Evolutionary conservation across 1,140 invertebrate genomes (phyloP), one percentile per base, ranked within the genome.

Genomic region (Anthonomus grandis): DNA sequence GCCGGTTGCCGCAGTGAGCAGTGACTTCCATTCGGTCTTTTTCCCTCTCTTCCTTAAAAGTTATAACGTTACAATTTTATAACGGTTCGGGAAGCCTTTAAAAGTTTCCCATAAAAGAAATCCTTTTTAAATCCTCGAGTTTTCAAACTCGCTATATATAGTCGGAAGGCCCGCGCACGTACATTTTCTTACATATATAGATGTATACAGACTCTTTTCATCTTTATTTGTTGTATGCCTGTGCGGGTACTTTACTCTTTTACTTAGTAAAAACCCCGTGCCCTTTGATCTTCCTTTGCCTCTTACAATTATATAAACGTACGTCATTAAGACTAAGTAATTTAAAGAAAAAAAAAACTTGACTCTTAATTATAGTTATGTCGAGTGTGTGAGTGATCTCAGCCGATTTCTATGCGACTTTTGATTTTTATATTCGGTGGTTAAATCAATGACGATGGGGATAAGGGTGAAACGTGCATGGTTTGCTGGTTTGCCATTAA

Each of bases 351-450:
- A 52, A 59, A 59, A 59, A 55, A 52, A 54, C 52, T 58, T 58
- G 49, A 59, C 50, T 52, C 34, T 55, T 60, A 60, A 60, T 60
- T 60, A 60, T 60, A 50, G n/a, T n/a, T n/a, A n/a, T 54, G 51
- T 50, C 51, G 47, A 60, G 51, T 60, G 34, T 49, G 48, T 37
- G n/a, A 49, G 39, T 54, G 58, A 54, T 48, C 51, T 49, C 9
- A 45, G 51, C 51, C 58, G 58, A 60, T 60, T 60, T 60, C 44
- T 34, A 60, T 54, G 47, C 38, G 42, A 22, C 47, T 38, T 31
- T 38, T 17, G n/a, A n/a, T n/a, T n/a, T n/a, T n/a, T n/a, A n/a
- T n/a, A n/a, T n/a, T n/a, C n/a, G n/a, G n/a, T n/a, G n/a, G n/a
- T n/a, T n/a, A n/a, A n/a, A n/a, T n/a, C n/a, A n/a, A n/a, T n/a